A percentile compares a stretch with the other conserved stretches of the same genome.
These are phyloP conservation scores for Cosmia trapezina DNA, from an alignment of 2,888 invertebrate species.

Conservation along the genomic window DNA sequence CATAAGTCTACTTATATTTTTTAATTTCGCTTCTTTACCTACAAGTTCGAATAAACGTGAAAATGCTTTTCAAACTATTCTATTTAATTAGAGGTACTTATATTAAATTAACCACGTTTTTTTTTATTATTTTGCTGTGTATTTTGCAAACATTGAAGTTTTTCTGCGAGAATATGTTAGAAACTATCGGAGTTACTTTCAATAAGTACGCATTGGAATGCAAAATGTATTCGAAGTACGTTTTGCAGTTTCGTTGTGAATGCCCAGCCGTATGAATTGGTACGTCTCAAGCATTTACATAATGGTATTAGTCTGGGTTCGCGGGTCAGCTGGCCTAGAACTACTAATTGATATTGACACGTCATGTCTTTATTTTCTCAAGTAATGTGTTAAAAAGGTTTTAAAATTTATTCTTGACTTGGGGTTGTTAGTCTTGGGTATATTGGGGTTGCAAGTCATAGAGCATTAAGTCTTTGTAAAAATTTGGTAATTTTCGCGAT, in stretches of 20 bases:
- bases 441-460: not conserved
- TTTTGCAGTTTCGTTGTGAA: slow-evolving; percentile 44
- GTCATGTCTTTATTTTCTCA: slow-evolving; percentile 45
- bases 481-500: too few species aligned
- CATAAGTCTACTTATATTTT: not conserved
- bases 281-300: slow-evolving; percentile 66
- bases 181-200: slow-evolving; percentile 7
- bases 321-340: slow-evolving; percentile 49
- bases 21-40: not conserved
- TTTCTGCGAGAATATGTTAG: slow-evolving; percentile 6
- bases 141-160: slow-evolving; percentile 13
- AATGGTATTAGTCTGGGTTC: slow-evolving; percentile 67
- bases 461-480: too few species aligned
- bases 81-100: not conserved
- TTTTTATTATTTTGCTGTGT: not conserved
- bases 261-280: slow-evolving; percentile 52
- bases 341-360: slow-evolving; percentile 61
- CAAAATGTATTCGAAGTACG: slow-evolving; percentile 48
- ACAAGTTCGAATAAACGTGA: slow-evolving; percentile 8
- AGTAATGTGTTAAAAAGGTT: not conserved
- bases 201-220: slow-evolving; percentile 41
- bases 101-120: not conserved
- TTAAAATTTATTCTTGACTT: not conserved
- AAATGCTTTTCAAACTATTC: slow-evolving; percentile 2
- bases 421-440: not conserved